Base-by-base conservation (phyloP, 2,113 vertebrate species). In the Toxotes jaculatrix region DNA sequence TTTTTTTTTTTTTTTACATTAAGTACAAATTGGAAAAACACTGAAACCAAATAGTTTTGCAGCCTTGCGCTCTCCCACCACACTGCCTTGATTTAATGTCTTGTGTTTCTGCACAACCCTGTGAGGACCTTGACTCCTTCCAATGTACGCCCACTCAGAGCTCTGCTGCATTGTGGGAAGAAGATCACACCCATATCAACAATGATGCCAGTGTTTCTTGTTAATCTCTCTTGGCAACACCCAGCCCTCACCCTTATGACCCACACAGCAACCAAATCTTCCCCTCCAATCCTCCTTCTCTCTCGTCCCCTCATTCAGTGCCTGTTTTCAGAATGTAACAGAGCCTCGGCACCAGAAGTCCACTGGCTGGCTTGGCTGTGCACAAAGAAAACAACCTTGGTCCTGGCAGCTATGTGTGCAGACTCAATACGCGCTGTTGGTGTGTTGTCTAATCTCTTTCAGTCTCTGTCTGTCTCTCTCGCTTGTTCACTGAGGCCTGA, bases 121-220 rank as follows among this genome's bases (percentile, higher is more conserved):
- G 90, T 84, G 73, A 93, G 88, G 92, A 93, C 91, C 93, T 90
- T 75, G 82, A 89, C 89, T 89, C 86, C 80, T 84, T 93, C 91
- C 87, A 77, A 74, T 79, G 53, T 86, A 91, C 91, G 73, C 92
- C 91, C 91, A 90, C 91, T 92, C 87, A 47, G 85, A 81, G 74
- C 77, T 77, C 88, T 70, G 88, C 81, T 92, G 93, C 91, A 93
- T 93, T 95, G 93, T 94, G 93, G 89, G 92, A 90, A 85, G 87
- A 82, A 88, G 91, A 93, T 94, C 88, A 90, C 90, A 93, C 88
- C 85, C 90, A 70, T 74, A 90, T 92, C 91, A 94, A 94, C 94
- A 95, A 95, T 93, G 92, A 91, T 89, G 93, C 92, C 91, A 93
- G 88, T 92, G 91, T 94, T 94, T 92, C 87, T 87, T 67, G 88